A percentile compares a stretch with the other conserved stretches of the same genome.
phyloP scores from a whole-genome alignment of 1,140 invertebrate species.

The Heliconius melpomene region DNA sequence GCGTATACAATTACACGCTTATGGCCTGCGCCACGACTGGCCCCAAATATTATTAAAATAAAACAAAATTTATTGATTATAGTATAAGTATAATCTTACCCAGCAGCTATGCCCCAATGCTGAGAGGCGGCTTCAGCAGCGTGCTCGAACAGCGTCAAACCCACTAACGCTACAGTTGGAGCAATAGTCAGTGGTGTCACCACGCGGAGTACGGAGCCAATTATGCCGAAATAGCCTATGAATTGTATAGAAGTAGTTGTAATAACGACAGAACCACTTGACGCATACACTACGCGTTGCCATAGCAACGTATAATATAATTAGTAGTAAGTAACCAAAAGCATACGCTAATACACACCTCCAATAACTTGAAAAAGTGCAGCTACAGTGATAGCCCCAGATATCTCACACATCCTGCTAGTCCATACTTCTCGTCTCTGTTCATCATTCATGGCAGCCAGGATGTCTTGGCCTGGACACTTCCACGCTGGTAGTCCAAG shows the following conservation, averaged over 20 bases:
- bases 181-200: slow-evolving; percentile 91
- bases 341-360: no score
- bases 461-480: slow-evolving; percentile 83
- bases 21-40: no score
- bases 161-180: slow-evolving; percentile 90
- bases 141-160: slow-evolving; percentile 89
- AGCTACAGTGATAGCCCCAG: slow-evolving; percentile 91
- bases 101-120: slow-evolving; percentile 90
- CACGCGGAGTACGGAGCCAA: slow-evolving; percentile 87
- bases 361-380: slow-evolving; percentile 89
- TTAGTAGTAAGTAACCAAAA: no score
- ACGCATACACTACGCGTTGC: no score
- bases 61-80: no score
- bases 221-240: slow-evolving; percentile 83
- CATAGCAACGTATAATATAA: no score
- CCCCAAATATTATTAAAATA: no score
- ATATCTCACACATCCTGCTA: slow-evolving; percentile 89
- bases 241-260: background rate
- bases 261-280: no score
- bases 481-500: slow-evolving; percentile 89
- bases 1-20: no score
- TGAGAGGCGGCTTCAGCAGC: slow-evolving; percentile 87
- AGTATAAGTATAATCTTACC: slow-evolving; percentile 76
- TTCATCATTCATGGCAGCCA: slow-evolving; percentile 82
- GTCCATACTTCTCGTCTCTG: slow-evolving; percentile 87